These are phyloP conservation scores for Parnassius apollo DNA, from an alignment of 2,888 invertebrate species.

Conservation along the genomic window DNA sequence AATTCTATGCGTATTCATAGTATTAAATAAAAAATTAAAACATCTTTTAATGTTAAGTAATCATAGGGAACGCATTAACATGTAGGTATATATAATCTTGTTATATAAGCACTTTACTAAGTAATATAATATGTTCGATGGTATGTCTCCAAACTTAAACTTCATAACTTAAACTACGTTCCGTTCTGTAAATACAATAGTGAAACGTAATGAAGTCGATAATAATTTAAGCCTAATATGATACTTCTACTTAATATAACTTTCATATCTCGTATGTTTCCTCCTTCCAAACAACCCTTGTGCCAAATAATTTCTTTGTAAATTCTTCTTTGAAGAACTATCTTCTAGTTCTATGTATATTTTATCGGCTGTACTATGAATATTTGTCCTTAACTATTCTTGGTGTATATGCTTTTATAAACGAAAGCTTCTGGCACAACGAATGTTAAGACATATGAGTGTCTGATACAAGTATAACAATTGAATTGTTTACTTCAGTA, in stretches of 20 bases:
- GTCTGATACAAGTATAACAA: background rate
- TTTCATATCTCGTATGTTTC: slow-evolving; percentile 2
- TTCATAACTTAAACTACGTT: background rate
- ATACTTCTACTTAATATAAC: slow-evolving; percentile 2
- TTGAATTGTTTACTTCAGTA: background rate
- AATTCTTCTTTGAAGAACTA: background rate
- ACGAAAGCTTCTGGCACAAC: slow-evolving; percentile 18
- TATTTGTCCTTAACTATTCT: background rate
- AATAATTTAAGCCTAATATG: background rate
- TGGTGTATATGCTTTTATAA: background rate
- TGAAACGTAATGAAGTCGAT: background rate
- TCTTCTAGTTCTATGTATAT: background rate
- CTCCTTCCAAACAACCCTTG: slow-evolving; percentile 1
- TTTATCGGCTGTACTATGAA: background rate
- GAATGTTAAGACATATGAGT: slow-evolving; percentile 14
- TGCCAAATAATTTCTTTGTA: slow-evolving; percentile 11
- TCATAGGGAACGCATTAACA: too few species aligned
- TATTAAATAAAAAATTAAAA: too few species aligned
- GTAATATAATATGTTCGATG: background rate
- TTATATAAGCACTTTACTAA: background rate
- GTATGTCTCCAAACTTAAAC: background rate
- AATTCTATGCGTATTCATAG: too few species aligned
- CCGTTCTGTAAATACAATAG: background rate
- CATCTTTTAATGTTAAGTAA: too few species aligned
- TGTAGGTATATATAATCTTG: too few species aligned